Evolutionary conservation across 2,888 invertebrate species (phyloP).

Genomic region (Drosophila nigricruria): DNA sequence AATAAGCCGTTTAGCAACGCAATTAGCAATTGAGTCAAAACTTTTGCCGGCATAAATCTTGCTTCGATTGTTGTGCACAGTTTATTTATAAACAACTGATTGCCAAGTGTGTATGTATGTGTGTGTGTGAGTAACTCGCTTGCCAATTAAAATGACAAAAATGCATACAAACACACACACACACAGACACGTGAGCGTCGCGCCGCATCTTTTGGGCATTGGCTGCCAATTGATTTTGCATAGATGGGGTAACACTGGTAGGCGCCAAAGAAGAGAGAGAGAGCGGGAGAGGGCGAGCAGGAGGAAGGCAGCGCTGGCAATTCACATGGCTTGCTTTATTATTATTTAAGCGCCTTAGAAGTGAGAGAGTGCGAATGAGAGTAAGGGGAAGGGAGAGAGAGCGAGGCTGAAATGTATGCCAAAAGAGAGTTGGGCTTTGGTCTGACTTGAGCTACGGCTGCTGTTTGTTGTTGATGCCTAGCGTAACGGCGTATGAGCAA

Average conservation of each 20-base stretch:
- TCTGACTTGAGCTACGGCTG: neutral
- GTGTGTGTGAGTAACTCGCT: slow-evolving; percentile 19
- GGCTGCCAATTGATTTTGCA: slow-evolving; percentile 40
- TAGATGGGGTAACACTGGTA: slow-evolving; percentile 17
- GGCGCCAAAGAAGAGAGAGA: slow-evolving; percentile 17
- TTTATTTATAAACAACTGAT: slow-evolving; percentile 77
- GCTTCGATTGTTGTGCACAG: slow-evolving; percentile 51
- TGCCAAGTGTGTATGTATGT: slow-evolving; percentile 23
- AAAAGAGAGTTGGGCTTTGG: neutral
- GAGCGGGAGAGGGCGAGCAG: neutral
- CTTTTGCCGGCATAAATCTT: slow-evolving; percentile 25
- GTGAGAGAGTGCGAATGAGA: neutral
- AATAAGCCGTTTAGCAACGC: slow-evolving; percentile 7
- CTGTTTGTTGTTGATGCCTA: slow-evolving; percentile 43
- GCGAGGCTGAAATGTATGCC: slow-evolving; percentile 27
- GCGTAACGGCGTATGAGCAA: slow-evolving; percentile 72
- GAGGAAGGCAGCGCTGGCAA: slow-evolving; percentile 7
- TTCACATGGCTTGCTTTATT: slow-evolving; percentile 21
- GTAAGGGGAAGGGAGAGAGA: neutral
- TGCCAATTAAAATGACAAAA: slow-evolving; percentile 45
- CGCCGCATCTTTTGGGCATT: slow-evolving; percentile 42
- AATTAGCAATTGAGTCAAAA: slow-evolving; percentile 10
- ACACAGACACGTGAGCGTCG: slow-evolving; percentile 39
- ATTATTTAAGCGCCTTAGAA: slow-evolving; percentile 23
- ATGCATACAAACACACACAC: slow-evolving; percentile 23